Base-by-base conservation (phyloP, 2,797 vertebrate species). In the Sebastes cheni region DNA sequence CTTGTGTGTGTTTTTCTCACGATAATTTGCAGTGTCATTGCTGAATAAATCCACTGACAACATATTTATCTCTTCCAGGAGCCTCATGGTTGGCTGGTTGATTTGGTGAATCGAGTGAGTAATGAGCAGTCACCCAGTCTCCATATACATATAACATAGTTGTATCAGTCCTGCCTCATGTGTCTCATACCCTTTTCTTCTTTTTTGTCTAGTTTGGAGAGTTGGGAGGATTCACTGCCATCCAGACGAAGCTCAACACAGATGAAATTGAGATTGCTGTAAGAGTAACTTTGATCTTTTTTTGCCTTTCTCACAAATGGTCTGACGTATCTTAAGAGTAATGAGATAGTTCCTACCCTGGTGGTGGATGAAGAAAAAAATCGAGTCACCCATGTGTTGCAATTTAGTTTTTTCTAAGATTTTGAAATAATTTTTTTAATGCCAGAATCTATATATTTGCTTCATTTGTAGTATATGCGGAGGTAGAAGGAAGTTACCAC, bases 1-100 rank as follows among this genome's bases (percentile, higher is more conserved):
- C 22, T 1, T 76, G 23, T 36, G 50, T 58, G 29, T 52, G 30
- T 77, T 14, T 62, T 2, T 73, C 12, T 65, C 1, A 22, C 4
- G 22, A 54, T 39, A 60, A 69, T 79, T 25, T 67, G n/a, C 12
- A 12, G 22, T 72, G 54, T 64, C 34, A 72, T 52, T 79, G 56
- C 59, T 75, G 18, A 78, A 67, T 76, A 75, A 67, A 75, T 46
- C 59, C 14, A 39, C 59, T 83, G 14, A 80, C 50, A 77, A 54
- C 61, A 54, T 66, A 22, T 12, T 54, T 68, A 12, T 90, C 20
- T 94, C 72, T 94, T 90, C 92, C 88, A 98, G 99, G 99, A 99
- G 88, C 99, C 99, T 89, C 98, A 99, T n/a, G 99, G 99, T 36
- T 99, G 99, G 99, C 95, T 99, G 86, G 98, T 99, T 82, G 99